These are phyloP conservation scores for Morpho achilles DNA, from an alignment of 2,888 invertebrate genomes.

Conservation along the genomic window DNA sequence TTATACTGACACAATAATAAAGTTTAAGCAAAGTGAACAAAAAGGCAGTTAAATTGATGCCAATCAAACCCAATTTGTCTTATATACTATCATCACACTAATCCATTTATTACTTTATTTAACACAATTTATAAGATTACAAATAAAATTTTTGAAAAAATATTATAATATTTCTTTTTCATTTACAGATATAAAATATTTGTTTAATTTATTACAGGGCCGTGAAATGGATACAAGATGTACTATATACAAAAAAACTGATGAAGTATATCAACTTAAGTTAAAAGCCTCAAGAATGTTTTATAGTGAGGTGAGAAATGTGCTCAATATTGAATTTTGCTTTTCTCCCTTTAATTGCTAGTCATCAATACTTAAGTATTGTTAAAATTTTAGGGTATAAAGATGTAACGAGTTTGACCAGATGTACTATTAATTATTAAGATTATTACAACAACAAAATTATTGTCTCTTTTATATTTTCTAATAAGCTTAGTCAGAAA, in stretches of 20 bases:
- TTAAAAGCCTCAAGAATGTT: conserved; percentile 97
- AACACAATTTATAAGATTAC: not conserved
- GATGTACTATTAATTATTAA: conserved; percentile 32
- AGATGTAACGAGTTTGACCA: conserved; percentile 49
- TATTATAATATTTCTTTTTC: not conserved
- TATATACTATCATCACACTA: no score
- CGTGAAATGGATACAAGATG: conserved; percentile 96
- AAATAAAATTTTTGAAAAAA: not conserved
- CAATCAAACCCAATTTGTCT: no score
- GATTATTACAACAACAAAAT: conserved; percentile 39
- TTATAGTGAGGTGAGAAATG: conserved; percentile 83
- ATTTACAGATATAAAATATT: not conserved
- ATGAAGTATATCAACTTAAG: conserved; percentile 97
- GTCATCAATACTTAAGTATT: conserved; percentile 25
- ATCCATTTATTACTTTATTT: no score
- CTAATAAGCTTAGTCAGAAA: no score
- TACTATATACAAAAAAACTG: conserved; percentile 98
- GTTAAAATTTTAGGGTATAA: conserved; percentile 37
- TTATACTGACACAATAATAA: conserved; percentile 40
- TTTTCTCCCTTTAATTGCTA: conserved; percentile 14
- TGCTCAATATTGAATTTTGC: not conserved
- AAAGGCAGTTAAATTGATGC: no score
- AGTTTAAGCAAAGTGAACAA: no score
- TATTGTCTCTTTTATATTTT: not conserved
- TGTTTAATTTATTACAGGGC: conserved; percentile 75